Conservation (phyloP, 2,797 vertebrate genomes). For the Hydrocynus forskahlii region DNA sequence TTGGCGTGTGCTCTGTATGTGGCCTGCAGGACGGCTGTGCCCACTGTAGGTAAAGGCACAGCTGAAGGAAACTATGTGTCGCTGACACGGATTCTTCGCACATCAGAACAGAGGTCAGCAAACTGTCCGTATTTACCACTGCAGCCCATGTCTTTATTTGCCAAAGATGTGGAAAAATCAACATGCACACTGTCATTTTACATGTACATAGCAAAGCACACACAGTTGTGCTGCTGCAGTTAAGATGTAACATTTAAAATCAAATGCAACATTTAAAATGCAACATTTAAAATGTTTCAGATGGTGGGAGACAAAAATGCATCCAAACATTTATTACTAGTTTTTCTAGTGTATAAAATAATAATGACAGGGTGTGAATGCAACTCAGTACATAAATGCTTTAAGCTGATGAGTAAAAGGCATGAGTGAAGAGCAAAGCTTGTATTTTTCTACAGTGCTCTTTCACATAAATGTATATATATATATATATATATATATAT, state of each 20-base stretch:
- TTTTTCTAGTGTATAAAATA: background rate
- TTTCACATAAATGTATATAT: background rate
- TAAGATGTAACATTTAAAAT: background rate
- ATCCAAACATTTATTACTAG: background rate
- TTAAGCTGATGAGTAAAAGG: no score
- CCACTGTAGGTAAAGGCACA: constrained; percentile 89
- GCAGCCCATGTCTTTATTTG: background rate
- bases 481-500: no score
- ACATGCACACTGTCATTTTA: background rate
- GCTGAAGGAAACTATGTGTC: constrained; percentile 93
- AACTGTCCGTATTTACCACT: background rate
- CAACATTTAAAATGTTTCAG: background rate
- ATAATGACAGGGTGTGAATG: no score
- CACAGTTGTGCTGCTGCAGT: background rate
- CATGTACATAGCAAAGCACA: background rate
- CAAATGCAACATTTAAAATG: background rate
- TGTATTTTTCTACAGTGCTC: background rate
- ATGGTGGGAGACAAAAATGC: background rate
- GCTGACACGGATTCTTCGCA: constrained; percentile 89
- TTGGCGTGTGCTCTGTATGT: constrained; percentile 92
- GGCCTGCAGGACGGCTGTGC: constrained; percentile 89
- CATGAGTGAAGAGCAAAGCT: background rate
- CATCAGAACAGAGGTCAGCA: constrained; percentile 89
- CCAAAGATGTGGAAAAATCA: background rate
- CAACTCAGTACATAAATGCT: no score